A percentile compares a stretch with the other conserved stretches of the same genome.
phyloP scores from a whole-genome alignment of 2,113 vertebrate genomes.

The Psammodynastes pulverulentus region DNA sequence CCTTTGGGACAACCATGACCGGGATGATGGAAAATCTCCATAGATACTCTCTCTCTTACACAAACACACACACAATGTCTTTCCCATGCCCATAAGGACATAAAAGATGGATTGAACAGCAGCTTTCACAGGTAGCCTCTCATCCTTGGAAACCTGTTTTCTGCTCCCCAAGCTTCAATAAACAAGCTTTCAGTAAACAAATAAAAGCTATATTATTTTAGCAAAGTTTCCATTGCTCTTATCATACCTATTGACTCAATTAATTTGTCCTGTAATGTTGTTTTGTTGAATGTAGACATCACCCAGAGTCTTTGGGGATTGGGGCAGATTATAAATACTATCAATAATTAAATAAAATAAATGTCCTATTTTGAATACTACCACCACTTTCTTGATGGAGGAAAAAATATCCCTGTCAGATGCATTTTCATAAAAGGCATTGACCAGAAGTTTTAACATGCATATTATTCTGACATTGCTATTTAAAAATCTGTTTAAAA shows the following conservation, averaged over 20 bases:
- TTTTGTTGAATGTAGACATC: not conserved
- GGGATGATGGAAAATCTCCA: too few species aligned
- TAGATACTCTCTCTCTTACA: not conserved
- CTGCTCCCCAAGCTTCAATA: not conserved
- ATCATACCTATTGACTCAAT: not conserved
- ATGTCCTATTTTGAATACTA: not conserved
- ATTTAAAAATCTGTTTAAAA: not conserved
- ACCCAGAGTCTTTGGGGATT: not conserved
- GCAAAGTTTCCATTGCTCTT: not conserved
- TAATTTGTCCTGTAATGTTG: not conserved
- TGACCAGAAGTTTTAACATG: not conserved
- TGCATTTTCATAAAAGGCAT: not conserved
- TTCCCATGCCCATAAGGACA: not conserved
- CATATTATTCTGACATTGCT: not conserved
- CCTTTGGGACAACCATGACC: too few species aligned
- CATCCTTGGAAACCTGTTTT: not conserved
- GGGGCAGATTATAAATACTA: not conserved
- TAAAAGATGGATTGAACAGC: not conserved
- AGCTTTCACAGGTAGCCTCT: not conserved
- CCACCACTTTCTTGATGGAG: not conserved
- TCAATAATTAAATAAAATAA: not conserved
- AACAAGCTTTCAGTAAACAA: not conserved
- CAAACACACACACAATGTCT: not conserved
- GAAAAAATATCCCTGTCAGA: not conserved
- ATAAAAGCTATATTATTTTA: not conserved